A percentile compares a stretch with the other conserved stretches of the same genome.
Conservation (phyloP, 2,113 vertebrate genomes). For the Caloenas nicobarica region DNA sequence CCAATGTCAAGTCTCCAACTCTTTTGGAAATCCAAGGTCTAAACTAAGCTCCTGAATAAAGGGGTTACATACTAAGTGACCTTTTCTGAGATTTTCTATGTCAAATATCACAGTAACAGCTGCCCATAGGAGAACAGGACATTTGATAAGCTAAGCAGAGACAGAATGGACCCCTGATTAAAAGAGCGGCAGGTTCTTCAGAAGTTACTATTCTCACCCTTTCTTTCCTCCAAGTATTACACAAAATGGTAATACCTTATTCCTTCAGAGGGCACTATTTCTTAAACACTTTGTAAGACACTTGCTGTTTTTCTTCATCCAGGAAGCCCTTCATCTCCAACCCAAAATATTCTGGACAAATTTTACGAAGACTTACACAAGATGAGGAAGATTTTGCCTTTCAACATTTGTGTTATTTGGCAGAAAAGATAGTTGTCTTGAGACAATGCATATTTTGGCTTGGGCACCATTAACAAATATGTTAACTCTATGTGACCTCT, state of each 20-base stretch:
- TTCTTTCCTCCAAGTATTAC: neutral
- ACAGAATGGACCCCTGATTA: neutral
- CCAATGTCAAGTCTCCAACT: neutral
- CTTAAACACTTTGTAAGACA: neutral
- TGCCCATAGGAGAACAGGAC: neutral
- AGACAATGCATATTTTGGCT: slow-evolving; percentile 40
- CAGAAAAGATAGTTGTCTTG: neutral
- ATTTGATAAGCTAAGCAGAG: neutral
- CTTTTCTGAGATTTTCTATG: neutral
- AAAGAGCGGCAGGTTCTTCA: neutral
- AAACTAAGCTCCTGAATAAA: neutral
- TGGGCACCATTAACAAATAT: slow-evolving; percentile 69
- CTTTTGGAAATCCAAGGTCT: neutral
- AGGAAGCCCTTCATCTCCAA: neutral
- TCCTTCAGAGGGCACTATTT: neutral
- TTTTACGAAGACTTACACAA: neutral
- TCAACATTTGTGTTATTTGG: neutral
- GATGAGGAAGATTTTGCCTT: neutral
- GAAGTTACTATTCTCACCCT: neutral
- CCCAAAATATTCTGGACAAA: neutral
- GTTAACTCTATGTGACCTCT: slow-evolving; percentile 76
- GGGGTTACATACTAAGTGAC: rapidly evolving
- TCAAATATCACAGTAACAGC: neutral
- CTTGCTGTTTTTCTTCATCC: neutral
- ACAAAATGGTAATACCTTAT: neutral